Evolutionary conservation across 2,797 vertebrate species (phyloP).

Genomic region (Zenarchopterus dispar): DNA sequence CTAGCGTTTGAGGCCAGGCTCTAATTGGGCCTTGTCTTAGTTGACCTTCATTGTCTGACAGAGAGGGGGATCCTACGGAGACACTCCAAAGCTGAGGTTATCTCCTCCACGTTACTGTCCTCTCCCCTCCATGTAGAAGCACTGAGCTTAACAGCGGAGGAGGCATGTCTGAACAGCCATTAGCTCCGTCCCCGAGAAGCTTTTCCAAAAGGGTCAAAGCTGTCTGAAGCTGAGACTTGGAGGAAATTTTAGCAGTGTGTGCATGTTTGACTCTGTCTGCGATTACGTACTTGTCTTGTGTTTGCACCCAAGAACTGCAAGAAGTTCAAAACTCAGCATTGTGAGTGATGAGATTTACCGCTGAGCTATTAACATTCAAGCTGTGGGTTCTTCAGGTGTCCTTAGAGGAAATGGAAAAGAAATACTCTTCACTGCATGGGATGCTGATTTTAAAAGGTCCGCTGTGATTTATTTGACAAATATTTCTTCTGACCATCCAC

Average conservation of each 20-base stretch:
- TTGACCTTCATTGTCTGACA: constrained; percentile 81
- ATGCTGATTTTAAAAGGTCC: constrained; percentile 61
- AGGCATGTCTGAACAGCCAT: constrained; percentile 47
- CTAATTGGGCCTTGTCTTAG: constrained; percentile 75
- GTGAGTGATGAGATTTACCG: constrained; percentile 54
- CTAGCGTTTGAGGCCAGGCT: constrained; percentile 37
- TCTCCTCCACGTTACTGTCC: constrained; percentile 17
- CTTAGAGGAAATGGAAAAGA: constrained; percentile 49
- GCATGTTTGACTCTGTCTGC: not conserved
- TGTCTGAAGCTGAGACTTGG: constrained; percentile 28
- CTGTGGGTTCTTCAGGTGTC: constrained; percentile 65
- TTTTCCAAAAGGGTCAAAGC: constrained; percentile 49
- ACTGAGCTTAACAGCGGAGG: constrained; percentile 29
- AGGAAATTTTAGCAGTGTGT: constrained; percentile 36
- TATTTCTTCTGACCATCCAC: constrained; percentile 58
- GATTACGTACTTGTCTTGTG: constrained; percentile 13
- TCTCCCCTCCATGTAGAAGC: constrained; percentile 38
- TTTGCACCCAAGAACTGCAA: constrained; percentile 19
- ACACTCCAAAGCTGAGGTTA: constrained; percentile 47
- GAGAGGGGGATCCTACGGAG: constrained; percentile 59
- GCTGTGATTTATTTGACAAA: constrained; percentile 67
- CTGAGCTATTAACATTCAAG: constrained; percentile 61
- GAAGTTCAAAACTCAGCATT: constrained; percentile 24
- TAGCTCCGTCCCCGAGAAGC: constrained; percentile 42
- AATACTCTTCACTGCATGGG: constrained; percentile 41